These are phyloP conservation scores for Silurus aristotelis DNA, from an alignment of 2,797 vertebrate genomes.

Conservation along the genomic window DNA sequence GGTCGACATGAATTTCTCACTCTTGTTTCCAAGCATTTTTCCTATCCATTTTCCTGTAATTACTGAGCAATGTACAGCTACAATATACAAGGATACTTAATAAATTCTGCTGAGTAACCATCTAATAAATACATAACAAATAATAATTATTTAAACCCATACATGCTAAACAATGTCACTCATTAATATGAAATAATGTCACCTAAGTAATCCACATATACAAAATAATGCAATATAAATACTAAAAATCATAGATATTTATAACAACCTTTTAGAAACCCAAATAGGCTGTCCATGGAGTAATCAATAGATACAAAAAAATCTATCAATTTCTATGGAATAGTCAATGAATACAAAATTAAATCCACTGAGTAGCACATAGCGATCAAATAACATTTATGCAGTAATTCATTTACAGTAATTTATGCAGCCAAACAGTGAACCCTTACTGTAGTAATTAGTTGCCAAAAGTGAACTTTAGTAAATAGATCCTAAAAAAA, in stretches of 20 bases:
- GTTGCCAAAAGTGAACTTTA: no score
- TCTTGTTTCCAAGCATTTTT: background rate
- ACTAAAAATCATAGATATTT: background rate
- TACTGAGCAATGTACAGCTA: background rate
- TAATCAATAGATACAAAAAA: background rate
- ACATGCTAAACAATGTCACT: no score
- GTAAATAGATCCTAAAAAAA: background rate
- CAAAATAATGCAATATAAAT: background rate
- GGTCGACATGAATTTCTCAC: background rate
- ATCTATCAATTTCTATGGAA: background rate
- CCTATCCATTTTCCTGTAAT: background rate
- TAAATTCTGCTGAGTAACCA: no score
- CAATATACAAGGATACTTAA: no score
- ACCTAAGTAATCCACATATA: background rate
- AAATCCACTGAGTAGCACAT: background rate
- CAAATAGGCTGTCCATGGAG: background rate
- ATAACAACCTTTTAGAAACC: background rate
- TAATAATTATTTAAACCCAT: no score
- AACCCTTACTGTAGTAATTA: no score
- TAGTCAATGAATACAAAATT: background rate
- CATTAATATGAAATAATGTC: no score
- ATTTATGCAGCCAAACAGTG: no score
- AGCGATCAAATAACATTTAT: background rate
- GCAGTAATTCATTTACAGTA: no score
- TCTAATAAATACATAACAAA: no score